Conservation (phyloP, 2,888 invertebrate species). For the Prenolepis imparis region DNA sequence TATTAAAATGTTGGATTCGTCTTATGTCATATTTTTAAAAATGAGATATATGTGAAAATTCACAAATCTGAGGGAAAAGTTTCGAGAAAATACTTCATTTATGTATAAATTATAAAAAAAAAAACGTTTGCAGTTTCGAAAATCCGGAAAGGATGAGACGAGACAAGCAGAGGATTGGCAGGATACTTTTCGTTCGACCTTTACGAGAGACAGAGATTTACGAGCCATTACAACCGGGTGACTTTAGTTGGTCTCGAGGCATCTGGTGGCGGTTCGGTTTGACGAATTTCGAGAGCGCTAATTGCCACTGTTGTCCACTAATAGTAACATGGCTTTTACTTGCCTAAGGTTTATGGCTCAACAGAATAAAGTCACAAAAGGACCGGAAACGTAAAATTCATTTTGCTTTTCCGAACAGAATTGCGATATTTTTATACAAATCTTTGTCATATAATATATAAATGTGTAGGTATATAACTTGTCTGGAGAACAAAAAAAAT, state of each 20-base stretch:
- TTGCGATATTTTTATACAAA: neutral
- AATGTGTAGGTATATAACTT: neutral
- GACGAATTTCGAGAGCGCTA: conserved; percentile 70
- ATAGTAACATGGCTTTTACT: conserved; percentile 52
- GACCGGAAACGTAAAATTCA: neutral
- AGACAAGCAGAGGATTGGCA: neutral
- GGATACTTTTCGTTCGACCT: conserved; percentile 44
- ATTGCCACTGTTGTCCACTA: conserved; percentile 72
- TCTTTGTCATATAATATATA: neutral
- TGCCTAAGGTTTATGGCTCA: neutral
- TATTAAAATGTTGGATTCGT: neutral
- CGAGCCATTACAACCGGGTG: conserved; percentile 65
- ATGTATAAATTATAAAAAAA: neutral
- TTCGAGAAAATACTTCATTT: neutral
- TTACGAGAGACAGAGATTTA: conserved; percentile 70
- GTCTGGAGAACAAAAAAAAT: neutral
- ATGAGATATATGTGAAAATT: neutral
- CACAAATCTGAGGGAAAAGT: neutral
- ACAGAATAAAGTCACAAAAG: neutral
- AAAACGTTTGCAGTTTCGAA: neutral
- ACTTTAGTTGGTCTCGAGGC: conserved; percentile 48
- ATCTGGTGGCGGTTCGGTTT: conserved; percentile 72
- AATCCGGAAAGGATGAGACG: neutral
- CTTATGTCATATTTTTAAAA: neutral
- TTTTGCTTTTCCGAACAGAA: neutral